These are phyloP conservation scores for Metellina segmentata DNA, from an alignment of 2,888 invertebrate species.

Conservation along the genomic window DNA sequence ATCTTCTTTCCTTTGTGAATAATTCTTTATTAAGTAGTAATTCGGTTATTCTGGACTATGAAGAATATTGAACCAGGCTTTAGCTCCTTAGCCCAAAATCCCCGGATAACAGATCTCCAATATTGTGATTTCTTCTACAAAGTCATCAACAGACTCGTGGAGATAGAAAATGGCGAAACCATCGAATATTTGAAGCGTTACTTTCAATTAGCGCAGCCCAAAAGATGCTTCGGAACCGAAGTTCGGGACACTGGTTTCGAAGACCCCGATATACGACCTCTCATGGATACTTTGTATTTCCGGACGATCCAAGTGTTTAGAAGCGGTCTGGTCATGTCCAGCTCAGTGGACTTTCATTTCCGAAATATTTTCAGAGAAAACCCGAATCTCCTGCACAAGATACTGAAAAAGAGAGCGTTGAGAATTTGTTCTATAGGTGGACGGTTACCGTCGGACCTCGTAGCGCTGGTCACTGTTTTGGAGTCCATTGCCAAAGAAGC, in stretches of 20 bases:
- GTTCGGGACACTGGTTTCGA: not conserved
- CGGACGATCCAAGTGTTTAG: not conserved
- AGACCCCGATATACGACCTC: not conserved
- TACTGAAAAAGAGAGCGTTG: not conserved
- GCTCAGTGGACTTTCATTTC: conserved; percentile 17
- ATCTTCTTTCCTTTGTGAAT: too few species aligned
- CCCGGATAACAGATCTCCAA: not conserved
- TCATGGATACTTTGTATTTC: not conserved
- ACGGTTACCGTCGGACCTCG: conserved; percentile 1
- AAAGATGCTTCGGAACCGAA: not conserved
- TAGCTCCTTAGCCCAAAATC: not conserved
- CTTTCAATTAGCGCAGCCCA: not conserved
- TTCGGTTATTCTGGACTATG: too few species aligned
- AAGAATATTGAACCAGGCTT: too few species aligned
- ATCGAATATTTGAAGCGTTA: not conserved
- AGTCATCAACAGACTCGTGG: not conserved
- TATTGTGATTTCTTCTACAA: not conserved
- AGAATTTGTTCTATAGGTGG: conserved; percentile 23
- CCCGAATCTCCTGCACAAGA: not conserved
- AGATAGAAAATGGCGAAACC: not conserved
- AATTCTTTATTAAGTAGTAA: too few species aligned
- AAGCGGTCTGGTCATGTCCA: conserved; percentile 3
- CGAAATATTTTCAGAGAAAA: not conserved
- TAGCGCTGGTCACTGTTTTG: not conserved
- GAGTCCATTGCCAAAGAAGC: not conserved